phyloP scores from a whole-genome alignment of 2,888 invertebrate genomes.

The Patella ulyssiponensis region DNA sequence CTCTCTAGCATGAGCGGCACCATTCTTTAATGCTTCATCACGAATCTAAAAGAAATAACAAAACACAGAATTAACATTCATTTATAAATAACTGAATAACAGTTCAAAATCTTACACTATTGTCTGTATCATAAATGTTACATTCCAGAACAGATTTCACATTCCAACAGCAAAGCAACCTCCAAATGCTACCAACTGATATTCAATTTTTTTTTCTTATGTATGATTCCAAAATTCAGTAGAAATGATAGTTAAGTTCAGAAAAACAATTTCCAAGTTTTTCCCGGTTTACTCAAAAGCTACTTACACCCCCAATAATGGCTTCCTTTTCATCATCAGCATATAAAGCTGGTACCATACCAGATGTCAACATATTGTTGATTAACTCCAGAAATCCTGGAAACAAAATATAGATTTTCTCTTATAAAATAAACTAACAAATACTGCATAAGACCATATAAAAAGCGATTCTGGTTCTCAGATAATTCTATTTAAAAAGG shows the following conservation, averaged over 20 bases:
- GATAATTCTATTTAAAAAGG: background rate
- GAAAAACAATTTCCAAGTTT: too few species aligned
- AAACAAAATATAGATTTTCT: constrained; percentile 28
- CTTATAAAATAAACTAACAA: background rate
- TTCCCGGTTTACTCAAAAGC: too few species aligned
- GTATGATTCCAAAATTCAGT: too few species aligned
- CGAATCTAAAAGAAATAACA: constrained; percentile 74
- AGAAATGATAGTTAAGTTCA: too few species aligned
- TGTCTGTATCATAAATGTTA: too few species aligned
- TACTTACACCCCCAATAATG: constrained; percentile 79
- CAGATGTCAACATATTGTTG: constrained; percentile 92
- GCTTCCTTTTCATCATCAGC: constrained; percentile 90
- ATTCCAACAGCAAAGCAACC: too few species aligned
- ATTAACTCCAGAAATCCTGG: constrained; percentile 86
- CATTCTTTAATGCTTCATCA: constrained; percentile 80
- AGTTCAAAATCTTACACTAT: too few species aligned
- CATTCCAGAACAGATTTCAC: too few species aligned
- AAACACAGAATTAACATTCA: background rate
- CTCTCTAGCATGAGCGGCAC: constrained; percentile 84
- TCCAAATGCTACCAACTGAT: too few species aligned
- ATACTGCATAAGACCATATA: background rate
- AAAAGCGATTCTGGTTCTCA: background rate
- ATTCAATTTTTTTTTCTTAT: too few species aligned
- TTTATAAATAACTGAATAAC: background rate
- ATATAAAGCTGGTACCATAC: constrained; percentile 89